These are phyloP conservation scores for Conistra vaccinii DNA, from an alignment of 2,888 invertebrate species.

Conservation along the genomic window DNA sequence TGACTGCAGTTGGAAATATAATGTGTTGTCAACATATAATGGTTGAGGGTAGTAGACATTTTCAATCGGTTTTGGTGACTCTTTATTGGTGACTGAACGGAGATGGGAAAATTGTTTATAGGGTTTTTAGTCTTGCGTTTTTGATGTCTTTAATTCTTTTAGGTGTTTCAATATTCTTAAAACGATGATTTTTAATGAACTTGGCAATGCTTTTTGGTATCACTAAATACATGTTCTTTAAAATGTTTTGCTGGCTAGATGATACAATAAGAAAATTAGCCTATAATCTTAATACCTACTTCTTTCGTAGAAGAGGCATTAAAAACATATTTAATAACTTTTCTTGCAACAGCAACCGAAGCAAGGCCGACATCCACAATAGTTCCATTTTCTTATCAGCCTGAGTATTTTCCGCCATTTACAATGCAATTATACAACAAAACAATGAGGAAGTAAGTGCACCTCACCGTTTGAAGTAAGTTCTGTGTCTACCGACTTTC, in stretches of 20 bases:
- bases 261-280: not conserved
- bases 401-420: not conserved
- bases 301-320: no score
- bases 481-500: constrained; percentile 13
- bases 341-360: not conserved
- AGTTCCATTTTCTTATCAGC: not conserved
- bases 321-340: not conserved
- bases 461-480: constrained; percentile 16
- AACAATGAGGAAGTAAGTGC: not conserved
- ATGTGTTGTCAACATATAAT: constrained; percentile 36
- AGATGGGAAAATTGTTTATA: not conserved
- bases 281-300: not conserved
- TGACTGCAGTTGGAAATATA: constrained; percentile 37
- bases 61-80: constrained; percentile 7
- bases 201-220: not conserved
- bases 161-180: not conserved
- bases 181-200: not conserved
- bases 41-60: constrained; percentile 1
- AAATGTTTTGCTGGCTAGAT: not conserved
- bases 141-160: not conserved
- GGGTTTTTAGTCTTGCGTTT: not conserved
- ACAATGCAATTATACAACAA: constrained; percentile 19
- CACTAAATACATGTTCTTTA: not conserved
- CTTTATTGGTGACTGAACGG: not conserved
- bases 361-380: not conserved